Base-by-base conservation (phyloP, 2,797 vertebrate genomes). In the Falco columbarius region DNA sequence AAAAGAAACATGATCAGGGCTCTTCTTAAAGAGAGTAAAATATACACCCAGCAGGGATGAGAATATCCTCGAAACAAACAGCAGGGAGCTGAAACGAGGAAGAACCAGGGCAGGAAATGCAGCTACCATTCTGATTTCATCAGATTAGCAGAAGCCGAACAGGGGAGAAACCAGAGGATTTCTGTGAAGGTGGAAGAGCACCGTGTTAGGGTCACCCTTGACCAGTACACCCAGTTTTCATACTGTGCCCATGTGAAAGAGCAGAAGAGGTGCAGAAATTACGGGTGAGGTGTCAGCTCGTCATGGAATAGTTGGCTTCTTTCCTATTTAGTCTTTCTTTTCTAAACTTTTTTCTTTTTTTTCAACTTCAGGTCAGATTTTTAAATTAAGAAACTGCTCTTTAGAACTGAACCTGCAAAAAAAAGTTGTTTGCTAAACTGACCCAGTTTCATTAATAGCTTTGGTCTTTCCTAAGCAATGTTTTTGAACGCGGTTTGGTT, bases 21-120 rank as follows among this genome's bases (percentile, higher is more conserved):
- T 92, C 38, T 75, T 86, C 92, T 95, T 86, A 93, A 95, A 89
- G 62, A 83, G 84, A 90, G 84, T 83, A 96, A 94, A 97, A 81
- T 85, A 93, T 79, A 95, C 86, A 97, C 93, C 70, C 97, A 97
- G 93, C 94, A 93, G 95, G 96, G 96, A 96, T 89, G 89, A 89
- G 89, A 97, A 94, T 96, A 95, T 93, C 95, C 92, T 83, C 94
- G 96, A 95, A 96, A 87, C 93, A 97, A 95, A 86, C 90, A 97
- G 93, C 92, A 92, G 92, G 95, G 92, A 96, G 72, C 51, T 12
- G 29, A 88, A 93, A 93, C 1, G 0, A 92, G 92, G 97, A 96
- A 95, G 93, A 92, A 95, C 68, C 72, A 21, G 86, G 27, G 51
- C 86, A 92, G 93, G 95, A 96, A 96, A 96, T 92, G 62, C 90